Evolutionary conservation across 2,888 invertebrate species (phyloP).

Genomic region (Merodon equestris): DNA sequence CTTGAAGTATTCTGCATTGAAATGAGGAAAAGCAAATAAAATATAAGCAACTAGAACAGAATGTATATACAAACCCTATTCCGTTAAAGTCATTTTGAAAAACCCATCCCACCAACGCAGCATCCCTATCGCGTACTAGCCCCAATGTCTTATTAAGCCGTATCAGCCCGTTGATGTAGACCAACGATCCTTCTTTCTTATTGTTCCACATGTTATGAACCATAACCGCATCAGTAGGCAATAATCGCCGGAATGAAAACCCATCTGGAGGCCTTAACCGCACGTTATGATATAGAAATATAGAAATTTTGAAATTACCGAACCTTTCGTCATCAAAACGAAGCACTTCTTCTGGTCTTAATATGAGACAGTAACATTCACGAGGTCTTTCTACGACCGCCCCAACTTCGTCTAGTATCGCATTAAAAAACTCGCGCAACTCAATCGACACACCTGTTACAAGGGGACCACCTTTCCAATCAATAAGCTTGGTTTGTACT

Average conservation of each 20-base stretch:
- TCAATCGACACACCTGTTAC: conserved; percentile 73
- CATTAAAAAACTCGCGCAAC: conserved; percentile 65
- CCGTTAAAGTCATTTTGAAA: conserved; percentile 49
- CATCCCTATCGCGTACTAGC: conserved; percentile 70
- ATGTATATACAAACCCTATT: conserved; percentile 20
- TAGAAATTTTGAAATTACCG: neutral
- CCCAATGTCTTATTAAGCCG: conserved; percentile 72
- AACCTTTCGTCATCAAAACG: conserved; percentile 31
- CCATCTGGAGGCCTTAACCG: conserved; percentile 70
- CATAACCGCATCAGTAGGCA: conserved; percentile 69
- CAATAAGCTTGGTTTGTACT: conserved; percentile 71
- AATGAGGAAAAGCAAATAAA: neutral
- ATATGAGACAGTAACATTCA: conserved; percentile 71
- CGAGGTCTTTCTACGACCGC: conserved; percentile 70
- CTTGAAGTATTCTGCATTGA: neutral
- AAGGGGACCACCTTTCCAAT: conserved; percentile 74
- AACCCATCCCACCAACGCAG: conserved; percentile 48
- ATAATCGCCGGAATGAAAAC: conserved; percentile 70
- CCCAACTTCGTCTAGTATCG: conserved; percentile 70
- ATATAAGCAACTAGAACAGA: neutral
- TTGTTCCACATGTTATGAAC: conserved; percentile 74
- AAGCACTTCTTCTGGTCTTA: conserved; percentile 67
- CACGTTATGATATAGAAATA: neutral
- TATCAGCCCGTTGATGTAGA: conserved; percentile 72
- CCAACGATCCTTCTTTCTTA: conserved; percentile 73